A percentile compares a stretch with the other conserved stretches of the same genome.
These are phyloP conservation scores for Caenorhabditis sp. DNA, from an alignment of 2,888 invertebrate genomes.

Conservation along the genomic window DNA sequence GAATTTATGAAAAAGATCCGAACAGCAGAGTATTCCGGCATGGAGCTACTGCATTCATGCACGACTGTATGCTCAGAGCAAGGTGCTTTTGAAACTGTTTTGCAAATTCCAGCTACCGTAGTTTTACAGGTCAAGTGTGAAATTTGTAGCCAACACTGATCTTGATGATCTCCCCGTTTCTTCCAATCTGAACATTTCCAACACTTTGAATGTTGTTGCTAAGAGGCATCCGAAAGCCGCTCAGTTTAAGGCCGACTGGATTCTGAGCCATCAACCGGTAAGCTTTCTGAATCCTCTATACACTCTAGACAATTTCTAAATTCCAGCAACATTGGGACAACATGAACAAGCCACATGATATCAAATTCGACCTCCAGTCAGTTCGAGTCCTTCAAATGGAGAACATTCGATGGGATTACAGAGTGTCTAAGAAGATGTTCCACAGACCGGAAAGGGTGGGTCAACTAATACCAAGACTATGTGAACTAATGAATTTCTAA, in stretches of 20 bases:
- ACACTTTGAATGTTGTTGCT: slow-evolving; percentile 28
- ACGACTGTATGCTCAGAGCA: slow-evolving; percentile 61
- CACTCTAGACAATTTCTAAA: too few species aligned
- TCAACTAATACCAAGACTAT: too few species aligned
- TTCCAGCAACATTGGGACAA: slow-evolving; percentile 57
- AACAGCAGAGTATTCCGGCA: slow-evolving; percentile 56
- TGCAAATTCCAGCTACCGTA: too few species aligned
- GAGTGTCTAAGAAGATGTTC: slow-evolving; percentile 63
- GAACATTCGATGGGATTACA: slow-evolving; percentile 57
- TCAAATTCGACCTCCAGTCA: slow-evolving; percentile 37
- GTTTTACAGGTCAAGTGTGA: slow-evolving; percentile 52
- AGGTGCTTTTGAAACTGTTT: too few species aligned
- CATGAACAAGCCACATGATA: slow-evolving; percentile 23
- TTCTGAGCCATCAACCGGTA: slow-evolving; percentile 52
- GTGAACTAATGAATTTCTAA: too few species aligned
- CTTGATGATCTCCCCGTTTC: slow-evolving; percentile 60
- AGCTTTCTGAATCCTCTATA: not conserved
- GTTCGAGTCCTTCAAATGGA: slow-evolving; percentile 39
- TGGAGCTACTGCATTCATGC: slow-evolving; percentile 61
- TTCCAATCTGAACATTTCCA: slow-evolving; percentile 21
- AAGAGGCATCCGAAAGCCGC: slow-evolving; percentile 47
- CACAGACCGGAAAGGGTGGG: slow-evolving; percentile 66
- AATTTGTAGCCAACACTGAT: slow-evolving; percentile 63
- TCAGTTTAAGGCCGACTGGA: slow-evolving; percentile 58
- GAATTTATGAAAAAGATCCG: slow-evolving; percentile 52